Percentiles rank a stretch among this genome's conserved stretches.
Evolutionary conservation across 2,888 invertebrate genomes (phyloP).

Genomic region (Sminthurides aquaticus): DNA sequence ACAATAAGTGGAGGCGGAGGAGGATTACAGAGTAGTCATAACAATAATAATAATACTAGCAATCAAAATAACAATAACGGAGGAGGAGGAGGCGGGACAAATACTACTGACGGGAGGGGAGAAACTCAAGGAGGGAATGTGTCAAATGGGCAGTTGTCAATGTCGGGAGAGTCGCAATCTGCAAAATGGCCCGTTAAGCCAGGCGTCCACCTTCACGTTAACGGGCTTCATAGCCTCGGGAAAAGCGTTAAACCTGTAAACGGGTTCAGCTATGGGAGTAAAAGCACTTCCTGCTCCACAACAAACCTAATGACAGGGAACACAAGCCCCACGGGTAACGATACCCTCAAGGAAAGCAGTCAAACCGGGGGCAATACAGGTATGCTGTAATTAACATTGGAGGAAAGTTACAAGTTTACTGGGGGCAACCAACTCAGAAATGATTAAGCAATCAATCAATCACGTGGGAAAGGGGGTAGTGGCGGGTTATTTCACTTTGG

Average conservation of each 20-base stretch:
- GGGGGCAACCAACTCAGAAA: not conserved
- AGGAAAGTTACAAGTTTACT: too few species aligned
- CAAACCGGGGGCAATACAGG: not conserved
- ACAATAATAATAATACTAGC: slow-evolving; percentile 10
- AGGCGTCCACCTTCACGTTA: slow-evolving; percentile 79
- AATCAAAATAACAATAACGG: slow-evolving; percentile 24
- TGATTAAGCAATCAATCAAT: not conserved
- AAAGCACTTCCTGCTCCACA: not conserved
- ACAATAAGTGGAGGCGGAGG: not conserved
- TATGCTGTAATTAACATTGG: too few species aligned
- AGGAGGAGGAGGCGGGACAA: slow-evolving; percentile 19
- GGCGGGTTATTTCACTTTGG: too few species aligned
- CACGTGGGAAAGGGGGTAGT: too few species aligned
- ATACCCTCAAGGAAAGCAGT: not conserved
- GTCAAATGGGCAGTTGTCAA: slow-evolving; percentile 13
- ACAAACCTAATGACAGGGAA: not conserved
- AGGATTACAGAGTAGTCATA: slow-evolving; percentile 10
- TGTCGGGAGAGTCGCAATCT: slow-evolving; percentile 23
- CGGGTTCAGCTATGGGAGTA: slow-evolving; percentile 43
- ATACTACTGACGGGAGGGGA: not conserved
- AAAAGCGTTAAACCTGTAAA: slow-evolving; percentile 43
- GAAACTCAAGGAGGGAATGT: not conserved
- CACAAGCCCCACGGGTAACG: not conserved
- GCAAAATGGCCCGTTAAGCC: slow-evolving; percentile 77
- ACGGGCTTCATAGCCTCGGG: slow-evolving; percentile 64